Percentiles rank a stretch among this genome's conserved stretches.
Conservation (phyloP, 2,113 vertebrate genomes). For the Thinocorus orbignyianus region DNA sequence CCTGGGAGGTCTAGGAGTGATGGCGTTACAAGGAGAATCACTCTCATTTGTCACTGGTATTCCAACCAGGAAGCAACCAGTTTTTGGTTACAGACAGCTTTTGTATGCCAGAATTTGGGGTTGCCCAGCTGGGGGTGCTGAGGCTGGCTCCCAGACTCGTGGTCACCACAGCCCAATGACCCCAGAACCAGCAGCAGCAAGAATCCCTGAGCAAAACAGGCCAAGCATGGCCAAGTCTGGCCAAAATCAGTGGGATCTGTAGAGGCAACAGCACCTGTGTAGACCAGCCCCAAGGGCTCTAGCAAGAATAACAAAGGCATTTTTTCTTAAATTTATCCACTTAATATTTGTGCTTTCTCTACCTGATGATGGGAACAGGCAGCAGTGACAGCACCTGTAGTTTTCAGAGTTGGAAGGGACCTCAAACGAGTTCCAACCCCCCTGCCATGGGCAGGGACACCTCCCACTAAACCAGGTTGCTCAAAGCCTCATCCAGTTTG, state of each 20-base stretch:
- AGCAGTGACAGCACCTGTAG: not conserved
- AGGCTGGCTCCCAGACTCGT: not conserved
- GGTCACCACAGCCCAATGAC: not conserved
- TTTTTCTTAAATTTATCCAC: not conserved
- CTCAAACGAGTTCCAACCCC: too few relatives aligned
- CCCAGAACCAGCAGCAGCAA: not conserved
- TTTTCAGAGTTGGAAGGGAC: not conserved
- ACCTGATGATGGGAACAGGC: not conserved
- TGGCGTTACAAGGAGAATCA: not conserved
- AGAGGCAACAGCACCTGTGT: accelerated
- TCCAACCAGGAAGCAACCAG: not conserved
- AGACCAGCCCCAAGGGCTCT: not conserved
- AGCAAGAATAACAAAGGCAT: not conserved
- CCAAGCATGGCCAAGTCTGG: not conserved
- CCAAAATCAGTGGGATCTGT: not conserved
- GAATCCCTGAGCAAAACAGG: accelerated
- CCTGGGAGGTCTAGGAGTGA: not conserved
- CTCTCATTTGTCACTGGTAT: not conserved
- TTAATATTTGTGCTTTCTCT: not conserved
- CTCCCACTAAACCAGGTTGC: too few relatives aligned
- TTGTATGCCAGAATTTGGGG: not conserved
- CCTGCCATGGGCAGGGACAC: too few relatives aligned
- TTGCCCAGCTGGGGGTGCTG: not conserved
- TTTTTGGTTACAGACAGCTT: not conserved
- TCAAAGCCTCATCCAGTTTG: too few relatives aligned